phyloP scores from a whole-genome alignment of 2,888 invertebrate species.

The Dusona sp. region DNA sequence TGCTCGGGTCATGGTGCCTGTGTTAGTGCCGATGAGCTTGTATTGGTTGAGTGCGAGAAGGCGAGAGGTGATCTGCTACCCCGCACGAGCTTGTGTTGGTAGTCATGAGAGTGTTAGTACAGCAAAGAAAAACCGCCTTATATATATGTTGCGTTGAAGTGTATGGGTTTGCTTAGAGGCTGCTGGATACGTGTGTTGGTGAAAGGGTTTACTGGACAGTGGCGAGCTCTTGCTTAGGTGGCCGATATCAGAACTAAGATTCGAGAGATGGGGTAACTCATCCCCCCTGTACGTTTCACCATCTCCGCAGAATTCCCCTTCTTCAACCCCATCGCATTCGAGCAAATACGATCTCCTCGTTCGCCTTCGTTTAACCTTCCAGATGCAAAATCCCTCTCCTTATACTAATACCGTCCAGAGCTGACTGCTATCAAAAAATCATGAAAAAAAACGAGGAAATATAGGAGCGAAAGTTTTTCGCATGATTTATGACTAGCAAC shows the following conservation, averaged over 20 bases:
- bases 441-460: slow-evolving; percentile 12
- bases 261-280: slow-evolving; percentile 72
- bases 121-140: slow-evolving; percentile 81
- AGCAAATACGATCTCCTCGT: slow-evolving; percentile 61
- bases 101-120: slow-evolving; percentile 78
- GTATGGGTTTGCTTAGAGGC: slow-evolving; percentile 80
- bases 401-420: slow-evolving; percentile 20
- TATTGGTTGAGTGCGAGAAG: slow-evolving; percentile 73
- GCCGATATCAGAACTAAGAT: slow-evolving; percentile 80
- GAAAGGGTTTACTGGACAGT: slow-evolving; percentile 84
- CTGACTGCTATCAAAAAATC: slow-evolving; percentile 31
- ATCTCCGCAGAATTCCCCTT: slow-evolving; percentile 66
- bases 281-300: slow-evolving; percentile 64
- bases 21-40: slow-evolving; percentile 72
- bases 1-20: slow-evolving; percentile 35
- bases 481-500: not conserved
- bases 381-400: slow-evolving; percentile 55
- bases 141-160: slow-evolving; percentile 70
- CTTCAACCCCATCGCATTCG: slow-evolving; percentile 64
- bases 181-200: slow-evolving; percentile 74
- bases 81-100: slow-evolving; percentile 73
- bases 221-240: slow-evolving; percentile 84
- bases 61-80: slow-evolving; percentile 71
- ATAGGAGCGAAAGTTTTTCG: slow-evolving; percentile 52
- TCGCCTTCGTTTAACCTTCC: slow-evolving; percentile 45